Base-by-base conservation (phyloP, 2,888 invertebrate species). In the Mythimna pallens region DNA sequence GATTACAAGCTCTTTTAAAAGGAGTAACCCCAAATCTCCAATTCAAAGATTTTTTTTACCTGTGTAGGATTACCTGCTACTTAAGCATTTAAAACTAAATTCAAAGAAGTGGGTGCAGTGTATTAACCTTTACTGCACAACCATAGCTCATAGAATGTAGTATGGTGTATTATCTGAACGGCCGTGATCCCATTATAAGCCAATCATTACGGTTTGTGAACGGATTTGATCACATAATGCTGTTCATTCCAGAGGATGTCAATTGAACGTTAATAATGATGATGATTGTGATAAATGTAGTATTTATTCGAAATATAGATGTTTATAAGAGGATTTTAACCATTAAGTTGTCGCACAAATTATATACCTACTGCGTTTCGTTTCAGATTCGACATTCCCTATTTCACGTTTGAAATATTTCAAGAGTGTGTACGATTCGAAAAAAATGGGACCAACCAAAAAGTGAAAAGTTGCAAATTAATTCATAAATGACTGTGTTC, bases 171-270 rank as follows among this genome's bases (percentile, higher is more conserved):
- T n/a, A 30, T 22, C 14, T 52, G 65, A 20, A 30, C 58, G 76
- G 30, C 76, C 76, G 10, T 76, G 81, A 54, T 76, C 76, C 43
- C 65, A 59, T 64, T 76, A 47, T 12, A 8, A 30, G 4, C 5
- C 62, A 58, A 74, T 59, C 25, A 76, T 81, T 64, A 81, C 20
- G 47, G 74, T 55, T 54, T 59, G 76, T 76, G 76, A 81, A 36
- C 65, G 81, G 65, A 65, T 6, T 30, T 30, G 75, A 30, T 80
- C 76, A 30, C 10, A 40, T 80, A 54, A 34, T 36, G 12, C 54
- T 17, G 3, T 54, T 63, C 20, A 47, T 76, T 43, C 12, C n/a
- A 36, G 8, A 25, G 52, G 57, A 59, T 47, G 57, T 30, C 57
- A 52, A 57, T 34, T 50, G 14, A 43, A 50, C 10, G n/a, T 4